Evolutionary conservation across 2,797 vertebrate genomes (phyloP), one percentile per base, ranked within the genome.

Genomic region (Takifugu ocellatus): DNA sequence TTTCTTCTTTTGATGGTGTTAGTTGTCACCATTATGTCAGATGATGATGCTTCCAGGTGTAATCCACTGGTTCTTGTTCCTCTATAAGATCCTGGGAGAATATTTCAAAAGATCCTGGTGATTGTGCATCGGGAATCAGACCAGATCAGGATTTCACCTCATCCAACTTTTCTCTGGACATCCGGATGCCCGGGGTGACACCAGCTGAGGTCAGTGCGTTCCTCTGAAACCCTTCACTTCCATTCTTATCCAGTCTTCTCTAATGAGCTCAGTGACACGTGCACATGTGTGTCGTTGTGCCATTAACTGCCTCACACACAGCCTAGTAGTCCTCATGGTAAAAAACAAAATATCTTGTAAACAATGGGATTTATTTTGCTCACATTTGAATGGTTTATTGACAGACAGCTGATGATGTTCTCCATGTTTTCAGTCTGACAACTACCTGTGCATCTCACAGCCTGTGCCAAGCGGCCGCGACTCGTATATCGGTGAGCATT

Each of bases 361-460:
- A 21, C 21, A 21, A 21, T 21, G 21, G 21, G 21, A 21, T 21
- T 21, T 21, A 21, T 21, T 21, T 21, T 21, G 21, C 21, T 21
- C 21, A 21, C 21, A 21, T 21, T 21, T 21, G 21, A 21, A 21
- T 21, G 21, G 21, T 21, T 21, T 1, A 21, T 21, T 21, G 21
- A 21, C 21, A 21, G 21, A 21, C 21, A 21, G 21, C 21, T 21
- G 21, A 21, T 21, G 21, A 21, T 21, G 1, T 33, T 33, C 10
- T 0, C 16, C 33, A 47, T 25, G 17, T 42, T 42, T 25, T 25
- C 83, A 99, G 97, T 95, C 96, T 0, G 97, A 99, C 84, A 92
- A 94, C 14, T 99, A 99, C 88, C 86, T 95, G 70, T 99, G 97
- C 84, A 92, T 93, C 88, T 88, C 94, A 2, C 78, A 93, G 84